A percentile compares a stretch with the other conserved stretches of the same genome.
Conservation (phyloP, 2,888 invertebrate species). For the Agapetus fuscipes region DNA sequence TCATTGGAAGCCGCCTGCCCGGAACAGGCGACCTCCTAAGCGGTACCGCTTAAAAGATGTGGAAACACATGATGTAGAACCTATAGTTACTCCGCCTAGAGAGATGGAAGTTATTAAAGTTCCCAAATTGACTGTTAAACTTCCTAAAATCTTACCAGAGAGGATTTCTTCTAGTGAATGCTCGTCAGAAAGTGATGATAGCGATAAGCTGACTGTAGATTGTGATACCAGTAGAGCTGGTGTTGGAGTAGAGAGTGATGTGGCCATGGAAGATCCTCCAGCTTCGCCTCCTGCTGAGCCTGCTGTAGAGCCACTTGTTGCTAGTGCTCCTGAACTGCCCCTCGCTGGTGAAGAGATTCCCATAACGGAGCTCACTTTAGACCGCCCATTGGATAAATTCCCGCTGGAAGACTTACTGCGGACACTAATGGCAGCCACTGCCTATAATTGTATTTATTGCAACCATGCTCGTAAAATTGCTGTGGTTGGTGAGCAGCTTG, state of each 20-base stretch:
- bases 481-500: conserved; percentile 72
- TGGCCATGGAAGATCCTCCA: conserved; percentile 26
- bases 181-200: conserved; percentile 49
- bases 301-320: conserved; percentile 28
- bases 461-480: conserved; percentile 79
- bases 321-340: conserved; percentile 31
- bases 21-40: conserved; percentile 37
- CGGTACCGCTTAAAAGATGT: conserved; percentile 31
- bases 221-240: conserved; percentile 29
- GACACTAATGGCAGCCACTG: conserved; percentile 61
- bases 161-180: conserved; percentile 45
- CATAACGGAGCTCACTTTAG: conserved; percentile 59
- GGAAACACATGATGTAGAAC: neutral
- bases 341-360: conserved; percentile 57
- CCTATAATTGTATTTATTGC: conserved; percentile 69
- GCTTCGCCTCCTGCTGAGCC: conserved; percentile 27
- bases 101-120: conserved; percentile 40
- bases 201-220: conserved; percentile 51
- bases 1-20: conserved; percentile 33
- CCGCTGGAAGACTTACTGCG: conserved; percentile 61
- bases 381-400: conserved; percentile 66
- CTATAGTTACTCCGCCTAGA: conserved; percentile 30
- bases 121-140: conserved; percentile 59
- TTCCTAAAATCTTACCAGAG: conserved; percentile 50
- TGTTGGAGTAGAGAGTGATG: neutral